Evolutionary conservation across 2,888 invertebrate genomes (phyloP), one percentile per base, ranked within the genome.

Genomic region (Anodontia alba): DNA sequence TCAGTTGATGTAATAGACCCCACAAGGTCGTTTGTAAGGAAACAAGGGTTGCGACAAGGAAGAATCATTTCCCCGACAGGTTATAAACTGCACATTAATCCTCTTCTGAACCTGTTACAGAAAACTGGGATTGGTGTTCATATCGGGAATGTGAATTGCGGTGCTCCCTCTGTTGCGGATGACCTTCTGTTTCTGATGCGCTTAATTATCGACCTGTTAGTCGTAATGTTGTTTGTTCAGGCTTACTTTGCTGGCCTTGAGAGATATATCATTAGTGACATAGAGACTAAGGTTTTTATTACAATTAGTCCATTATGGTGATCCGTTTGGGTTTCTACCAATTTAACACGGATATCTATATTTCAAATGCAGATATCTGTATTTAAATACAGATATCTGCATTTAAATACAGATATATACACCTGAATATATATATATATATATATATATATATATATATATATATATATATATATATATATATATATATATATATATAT

Each of bases 11-110:
- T 3, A 23, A 67, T 10, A 23, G 15, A 1, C 5, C 26, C 7
- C 67, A n/a, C 74, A 12, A 20, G 15, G 33, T 7, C 49, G 1
- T 46, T 66, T 36, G 3, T 12, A 29, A 74, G 29, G 10, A n/a
- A 33, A 3, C 74, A 74, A 17, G 74, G 74, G 10, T n/a, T 62
- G 1, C 7, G 46, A 43, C 73, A 62, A 66, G 73, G 66, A 26
- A 66, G 74, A 17, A 33, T 74, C n/a, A 46, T 20, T 31, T 74
- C 74, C 12, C 74, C 66, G 1, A 31, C 67, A 1, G 62, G 51
- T 46, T 66, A 66, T n/a, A 66, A 73, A 49, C 33, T 33, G 33
- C 43, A 33, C 33, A 67, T 74, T 20, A 74, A 74, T 33, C 74
- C 74, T 33, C 23, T 74, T 8, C 49, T 74, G n/a, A 17, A 66